A percentile compares a stretch with the other conserved stretches of the same genome.
These are phyloP conservation scores for Gambelia wislizenii DNA, from an alignment of 2,797 vertebrate species.

Conservation along the genomic window DNA sequence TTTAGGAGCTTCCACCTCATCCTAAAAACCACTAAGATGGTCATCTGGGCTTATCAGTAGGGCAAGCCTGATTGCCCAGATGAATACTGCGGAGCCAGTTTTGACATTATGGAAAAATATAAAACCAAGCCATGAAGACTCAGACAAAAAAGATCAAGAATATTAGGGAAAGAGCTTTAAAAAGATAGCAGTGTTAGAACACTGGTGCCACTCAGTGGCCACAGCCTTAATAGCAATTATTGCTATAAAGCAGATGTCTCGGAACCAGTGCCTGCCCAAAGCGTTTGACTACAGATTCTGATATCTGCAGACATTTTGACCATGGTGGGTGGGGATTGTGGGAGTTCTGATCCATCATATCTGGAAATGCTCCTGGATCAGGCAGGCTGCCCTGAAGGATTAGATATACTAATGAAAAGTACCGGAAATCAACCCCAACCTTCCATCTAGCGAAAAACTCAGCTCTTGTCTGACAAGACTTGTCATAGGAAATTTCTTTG, in stretches of 20 bases:
- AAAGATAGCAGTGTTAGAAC: background rate
- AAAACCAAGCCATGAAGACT: background rate
- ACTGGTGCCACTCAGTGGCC: constrained; percentile 10
- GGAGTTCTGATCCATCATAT: background rate
- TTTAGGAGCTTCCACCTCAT: too few species aligned
- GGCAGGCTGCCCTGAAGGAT: background rate
- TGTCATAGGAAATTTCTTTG: too few species aligned
- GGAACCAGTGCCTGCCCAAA: background rate
- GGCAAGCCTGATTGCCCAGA: background rate
- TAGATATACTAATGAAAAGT: background rate
- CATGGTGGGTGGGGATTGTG: background rate
- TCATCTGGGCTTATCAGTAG: background rate
- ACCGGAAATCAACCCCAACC: background rate
- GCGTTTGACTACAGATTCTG: background rate
- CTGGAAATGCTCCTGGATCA: background rate
- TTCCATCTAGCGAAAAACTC: too few species aligned
- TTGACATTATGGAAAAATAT: background rate
- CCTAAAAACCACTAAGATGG: too few species aligned
- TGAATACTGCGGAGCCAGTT: background rate
- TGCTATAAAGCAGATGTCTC: background rate
- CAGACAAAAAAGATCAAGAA: background rate
- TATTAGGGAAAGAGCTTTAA: background rate
- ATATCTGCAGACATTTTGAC: background rate
- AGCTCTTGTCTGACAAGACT: too few species aligned
- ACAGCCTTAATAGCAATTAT: background rate